Conservation (phyloP, 2,113 vertebrate species). For the Romanogobio albipinnatus region DNA sequence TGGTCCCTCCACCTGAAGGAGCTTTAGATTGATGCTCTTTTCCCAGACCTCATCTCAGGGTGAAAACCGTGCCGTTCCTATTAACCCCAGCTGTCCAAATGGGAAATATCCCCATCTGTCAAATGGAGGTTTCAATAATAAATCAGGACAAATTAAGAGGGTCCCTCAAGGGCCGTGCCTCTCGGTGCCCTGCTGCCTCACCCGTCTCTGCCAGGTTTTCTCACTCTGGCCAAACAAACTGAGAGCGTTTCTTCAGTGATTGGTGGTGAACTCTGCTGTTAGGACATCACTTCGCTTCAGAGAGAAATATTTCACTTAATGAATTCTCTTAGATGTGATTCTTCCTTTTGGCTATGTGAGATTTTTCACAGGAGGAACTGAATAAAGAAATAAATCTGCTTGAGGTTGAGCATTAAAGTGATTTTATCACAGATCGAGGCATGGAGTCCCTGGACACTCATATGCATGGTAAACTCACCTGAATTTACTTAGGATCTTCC, state of each 20-base stretch:
- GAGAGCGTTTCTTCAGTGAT: background rate
- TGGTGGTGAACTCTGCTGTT: conserved; percentile 7
- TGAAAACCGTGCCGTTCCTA: conserved; percentile 29
- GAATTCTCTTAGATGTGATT: conserved; percentile 7
- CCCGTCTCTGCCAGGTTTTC: background rate
- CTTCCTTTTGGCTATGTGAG: conserved; percentile 15
- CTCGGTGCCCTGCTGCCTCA: background rate
- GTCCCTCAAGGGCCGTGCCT: background rate
- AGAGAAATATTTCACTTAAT: conserved; percentile 44
- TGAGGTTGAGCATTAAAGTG: background rate
- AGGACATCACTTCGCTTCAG: conserved; percentile 36
- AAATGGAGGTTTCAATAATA: conserved; percentile 49
- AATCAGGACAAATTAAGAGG: conserved; percentile 42
- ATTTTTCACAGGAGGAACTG: background rate
- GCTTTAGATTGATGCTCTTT: conserved; percentile 33
- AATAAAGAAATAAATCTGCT: background rate
- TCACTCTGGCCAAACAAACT: background rate
- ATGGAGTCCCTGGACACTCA: background rate
- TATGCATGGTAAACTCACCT: background rate
- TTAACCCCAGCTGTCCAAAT: conserved; percentile 47
- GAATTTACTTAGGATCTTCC: background rate
- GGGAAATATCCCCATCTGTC: conserved; percentile 43
- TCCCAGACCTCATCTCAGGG: conserved; percentile 24
- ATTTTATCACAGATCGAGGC: background rate
- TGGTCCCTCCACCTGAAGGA: conserved; percentile 16